Conservation (phyloP, 2,113 vertebrate species). For the Alethe diademata region DNA sequence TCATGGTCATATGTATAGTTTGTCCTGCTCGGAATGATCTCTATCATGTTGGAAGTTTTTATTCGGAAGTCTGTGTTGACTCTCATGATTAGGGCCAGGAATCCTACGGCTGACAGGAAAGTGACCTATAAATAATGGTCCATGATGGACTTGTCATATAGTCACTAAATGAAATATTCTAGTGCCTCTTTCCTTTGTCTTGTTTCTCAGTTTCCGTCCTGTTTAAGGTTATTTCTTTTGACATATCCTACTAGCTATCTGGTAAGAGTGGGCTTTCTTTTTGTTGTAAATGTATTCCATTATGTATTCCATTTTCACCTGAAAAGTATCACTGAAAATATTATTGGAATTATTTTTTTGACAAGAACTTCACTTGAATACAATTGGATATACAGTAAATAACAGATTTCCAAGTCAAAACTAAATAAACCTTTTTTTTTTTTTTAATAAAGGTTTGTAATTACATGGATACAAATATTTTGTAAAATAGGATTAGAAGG, state of each 20-base stretch:
- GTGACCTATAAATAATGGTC: slow-evolving; percentile 77
- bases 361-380: neutral
- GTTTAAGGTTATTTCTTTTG: slow-evolving; percentile 68
- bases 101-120: slow-evolving; percentile 77
- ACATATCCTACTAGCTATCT: slow-evolving; percentile 21
- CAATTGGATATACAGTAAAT: neutral
- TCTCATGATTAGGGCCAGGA: slow-evolving; percentile 74
- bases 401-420: neutral
- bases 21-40: slow-evolving; percentile 66
- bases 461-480: neutral
- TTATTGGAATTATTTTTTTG: neutral
- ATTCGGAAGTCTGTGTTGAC: slow-evolving; percentile 79
- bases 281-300: neutral
- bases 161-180: slow-evolving; percentile 75
- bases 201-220: slow-evolving; percentile 67
- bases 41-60: slow-evolving; percentile 74
- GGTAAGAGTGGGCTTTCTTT: slow-evolving; percentile 34
- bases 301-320: neutral
- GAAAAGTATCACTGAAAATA: neutral
- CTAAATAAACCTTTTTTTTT: neutral
- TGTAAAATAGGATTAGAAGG: neutral
- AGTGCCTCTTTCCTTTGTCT: slow-evolving; percentile 72
- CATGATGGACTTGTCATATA: slow-evolving; percentile 71
- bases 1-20: slow-evolving; percentile 51
- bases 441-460: neutral